A percentile compares a stretch with the other conserved stretches of the same genome.
These are phyloP conservation scores for Caranx melampygus DNA, from an alignment of 2,113 vertebrate species.

Conservation along the genomic window DNA sequence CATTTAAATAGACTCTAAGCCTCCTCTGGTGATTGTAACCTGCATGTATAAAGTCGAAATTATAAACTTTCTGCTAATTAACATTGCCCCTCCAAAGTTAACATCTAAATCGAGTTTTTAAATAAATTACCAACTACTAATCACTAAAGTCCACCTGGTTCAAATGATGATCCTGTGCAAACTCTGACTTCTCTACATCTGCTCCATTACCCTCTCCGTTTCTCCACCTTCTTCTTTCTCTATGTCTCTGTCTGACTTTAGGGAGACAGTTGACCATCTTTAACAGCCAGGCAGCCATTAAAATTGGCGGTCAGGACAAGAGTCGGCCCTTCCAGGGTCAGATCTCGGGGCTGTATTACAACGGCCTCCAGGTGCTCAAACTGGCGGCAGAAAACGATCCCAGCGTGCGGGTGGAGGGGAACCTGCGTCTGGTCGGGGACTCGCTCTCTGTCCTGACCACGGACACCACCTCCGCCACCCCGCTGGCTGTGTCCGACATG, in stretches of 20 bases:
- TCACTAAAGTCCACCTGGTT: conserved; percentile 54
- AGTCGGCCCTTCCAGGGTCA: conserved; percentile 95
- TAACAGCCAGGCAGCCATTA: conserved; percentile 96
- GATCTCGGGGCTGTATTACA: conserved; percentile 96
- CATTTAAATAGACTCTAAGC: conserved; percentile 56
- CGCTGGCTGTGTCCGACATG: conserved; percentile 93
- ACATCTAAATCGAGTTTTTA: conserved; percentile 51
- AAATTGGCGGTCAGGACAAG: conserved; percentile 93
- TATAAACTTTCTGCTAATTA: conserved; percentile 40
- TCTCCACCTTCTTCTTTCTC: conserved; percentile 52
- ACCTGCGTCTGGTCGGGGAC: conserved; percentile 93
- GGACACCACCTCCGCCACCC: conserved; percentile 91
- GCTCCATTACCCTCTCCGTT: conserved; percentile 50
- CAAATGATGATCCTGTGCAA: conserved; percentile 41
- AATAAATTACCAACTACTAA: conserved; percentile 28
- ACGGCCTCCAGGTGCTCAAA: conserved; percentile 94
- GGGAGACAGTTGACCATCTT: conserved; percentile 98
- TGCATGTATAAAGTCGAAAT: conserved; percentile 63
- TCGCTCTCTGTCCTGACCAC: conserved; percentile 90
- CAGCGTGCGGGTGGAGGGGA: conserved; percentile 90
- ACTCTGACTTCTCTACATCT: conserved; percentile 54
- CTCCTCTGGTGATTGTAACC: conserved; percentile 39
- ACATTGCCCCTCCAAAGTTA: conserved; percentile 44
- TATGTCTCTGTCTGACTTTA: conserved; percentile 71
- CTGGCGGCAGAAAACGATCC: conserved; percentile 94